A percentile compares a stretch with the other conserved stretches of the same genome.
Conservation (phyloP, 2,888 invertebrate genomes). For the Coelopa pilipes region DNA sequence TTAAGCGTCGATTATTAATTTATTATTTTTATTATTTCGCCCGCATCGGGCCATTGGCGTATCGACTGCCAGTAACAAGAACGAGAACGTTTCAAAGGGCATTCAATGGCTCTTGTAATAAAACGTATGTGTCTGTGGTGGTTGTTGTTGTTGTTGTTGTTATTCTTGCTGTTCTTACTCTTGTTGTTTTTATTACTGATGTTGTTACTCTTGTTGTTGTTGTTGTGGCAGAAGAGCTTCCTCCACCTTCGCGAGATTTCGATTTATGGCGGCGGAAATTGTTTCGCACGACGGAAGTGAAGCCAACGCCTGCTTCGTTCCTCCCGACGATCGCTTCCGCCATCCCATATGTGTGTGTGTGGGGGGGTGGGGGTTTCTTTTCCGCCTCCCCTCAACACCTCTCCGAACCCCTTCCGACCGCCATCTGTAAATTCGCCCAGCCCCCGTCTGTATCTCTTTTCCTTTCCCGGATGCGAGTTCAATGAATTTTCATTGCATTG, state of each 20-base stretch:
- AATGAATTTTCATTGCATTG: slow-evolving; percentile 19
- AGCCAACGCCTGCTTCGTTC: neutral
- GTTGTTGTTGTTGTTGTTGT: neutral
- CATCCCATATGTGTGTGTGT: no score
- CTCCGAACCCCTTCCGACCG: no score
- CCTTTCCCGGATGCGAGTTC: neutral
- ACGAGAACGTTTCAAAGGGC: no score
- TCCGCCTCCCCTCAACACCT: no score
- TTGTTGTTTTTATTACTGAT: neutral
- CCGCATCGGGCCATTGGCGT: neutral
- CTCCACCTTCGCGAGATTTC: slow-evolving; percentile 7
- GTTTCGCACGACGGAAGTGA: slow-evolving; percentile 30
- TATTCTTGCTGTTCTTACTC: no score
- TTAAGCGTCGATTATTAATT: neutral
- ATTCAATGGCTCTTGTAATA: neutral
- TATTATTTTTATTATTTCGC: neutral
- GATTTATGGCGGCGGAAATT: slow-evolving; percentile 32
- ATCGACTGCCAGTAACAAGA: no score
- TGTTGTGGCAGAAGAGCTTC: neutral
- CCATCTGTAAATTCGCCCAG: no score
- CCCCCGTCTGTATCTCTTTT: neutral
- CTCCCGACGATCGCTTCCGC: no score
- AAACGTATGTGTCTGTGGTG: neutral
- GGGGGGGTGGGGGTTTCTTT: no score
- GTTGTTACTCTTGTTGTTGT: slow-evolving; percentile 3